Conservation (phyloP, 1,140 invertebrate species). For the Halictus rubicundus region DNA sequence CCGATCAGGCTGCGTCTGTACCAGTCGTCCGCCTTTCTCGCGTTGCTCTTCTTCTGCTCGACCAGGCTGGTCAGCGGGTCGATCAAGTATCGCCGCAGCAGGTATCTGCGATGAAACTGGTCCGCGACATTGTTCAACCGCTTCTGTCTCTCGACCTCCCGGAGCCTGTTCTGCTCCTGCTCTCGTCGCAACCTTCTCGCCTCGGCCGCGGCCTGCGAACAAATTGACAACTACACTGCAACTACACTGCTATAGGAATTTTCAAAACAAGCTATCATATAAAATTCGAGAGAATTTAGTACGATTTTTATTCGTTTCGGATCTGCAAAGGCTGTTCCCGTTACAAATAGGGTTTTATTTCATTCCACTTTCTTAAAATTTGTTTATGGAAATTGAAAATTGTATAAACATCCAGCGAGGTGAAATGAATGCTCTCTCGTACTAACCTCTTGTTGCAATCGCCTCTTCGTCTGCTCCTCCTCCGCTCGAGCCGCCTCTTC, state of each 20-base stretch:
- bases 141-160: conserved; percentile 66
- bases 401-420: neutral
- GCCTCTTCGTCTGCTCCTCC: conserved; percentile 63
- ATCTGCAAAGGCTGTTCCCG: too few relatives aligned
- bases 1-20: conserved; percentile 52
- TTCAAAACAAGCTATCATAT: too few relatives aligned
- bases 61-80: conserved; percentile 66
- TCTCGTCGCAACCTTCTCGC: conserved; percentile 68
- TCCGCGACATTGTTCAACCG: conserved; percentile 62
- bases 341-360: too few relatives aligned
- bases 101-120: conserved; percentile 69
- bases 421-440: conserved; percentile 24
- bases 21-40: conserved; percentile 62
- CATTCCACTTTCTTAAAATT: too few relatives aligned
- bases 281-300: too few relatives aligned
- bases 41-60: conserved; percentile 56
- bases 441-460: conserved; percentile 63
- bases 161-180: conserved; percentile 62
- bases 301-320: too few relatives aligned
- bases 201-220: conserved; percentile 67
- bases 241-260: too few relatives aligned
- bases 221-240: too few relatives aligned
- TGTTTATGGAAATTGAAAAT: too few relatives aligned
- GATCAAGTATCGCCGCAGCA: conserved; percentile 70
- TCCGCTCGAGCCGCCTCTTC: conserved; percentile 58